phyloP scores from a whole-genome alignment of 2,797 vertebrate genomes.

The Ctenochaetus hawaiiensis region DNA sequence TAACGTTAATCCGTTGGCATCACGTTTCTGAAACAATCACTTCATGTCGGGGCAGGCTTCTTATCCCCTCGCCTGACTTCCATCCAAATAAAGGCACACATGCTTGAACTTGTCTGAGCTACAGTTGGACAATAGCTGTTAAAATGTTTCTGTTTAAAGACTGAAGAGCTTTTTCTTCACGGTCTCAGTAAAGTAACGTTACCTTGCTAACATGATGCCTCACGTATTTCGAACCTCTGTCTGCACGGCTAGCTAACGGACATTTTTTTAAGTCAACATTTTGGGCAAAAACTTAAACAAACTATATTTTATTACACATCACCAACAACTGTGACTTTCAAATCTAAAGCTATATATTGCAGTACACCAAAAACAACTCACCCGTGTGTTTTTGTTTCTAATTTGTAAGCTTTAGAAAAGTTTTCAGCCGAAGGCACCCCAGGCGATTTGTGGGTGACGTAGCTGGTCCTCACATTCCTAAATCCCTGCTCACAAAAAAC shows the following conservation, averaged over 20 bases:
- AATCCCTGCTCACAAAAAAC: slow-evolving; percentile 45
- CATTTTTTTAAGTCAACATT: slow-evolving; percentile 18
- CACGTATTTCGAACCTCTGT: not conserved
- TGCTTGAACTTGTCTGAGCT: slow-evolving; percentile 44
- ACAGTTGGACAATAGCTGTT: not conserved
- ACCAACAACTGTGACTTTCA: rapidly evolving
- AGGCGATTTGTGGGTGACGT: slow-evolving; percentile 68
- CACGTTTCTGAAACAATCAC: slow-evolving; percentile 18
- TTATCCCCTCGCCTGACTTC: slow-evolving; percentile 8
- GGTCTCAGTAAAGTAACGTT: not conserved
- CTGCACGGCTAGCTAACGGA: slow-evolving; percentile 57
- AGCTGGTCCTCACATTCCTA: slow-evolving; percentile 78
- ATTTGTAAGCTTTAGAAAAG: not conserved
- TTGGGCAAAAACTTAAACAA: slow-evolving; percentile 16
- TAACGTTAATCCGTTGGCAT: slow-evolving; percentile 30
- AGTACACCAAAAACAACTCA: slow-evolving; percentile 20
- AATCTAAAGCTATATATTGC: rapidly evolving
- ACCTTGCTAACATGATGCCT: too few species aligned
- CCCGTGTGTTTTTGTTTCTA: not conserved
- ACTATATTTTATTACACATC: not conserved
- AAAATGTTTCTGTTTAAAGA: too few species aligned
- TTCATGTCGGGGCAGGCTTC: slow-evolving; percentile 35
- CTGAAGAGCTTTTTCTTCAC: not conserved
- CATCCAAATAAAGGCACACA: slow-evolving; percentile 52
- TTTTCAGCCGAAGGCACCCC: slow-evolving; percentile 54